Evolutionary conservation across 2,888 invertebrate genomes (phyloP).

Genomic region (Plusia festucae): DNA sequence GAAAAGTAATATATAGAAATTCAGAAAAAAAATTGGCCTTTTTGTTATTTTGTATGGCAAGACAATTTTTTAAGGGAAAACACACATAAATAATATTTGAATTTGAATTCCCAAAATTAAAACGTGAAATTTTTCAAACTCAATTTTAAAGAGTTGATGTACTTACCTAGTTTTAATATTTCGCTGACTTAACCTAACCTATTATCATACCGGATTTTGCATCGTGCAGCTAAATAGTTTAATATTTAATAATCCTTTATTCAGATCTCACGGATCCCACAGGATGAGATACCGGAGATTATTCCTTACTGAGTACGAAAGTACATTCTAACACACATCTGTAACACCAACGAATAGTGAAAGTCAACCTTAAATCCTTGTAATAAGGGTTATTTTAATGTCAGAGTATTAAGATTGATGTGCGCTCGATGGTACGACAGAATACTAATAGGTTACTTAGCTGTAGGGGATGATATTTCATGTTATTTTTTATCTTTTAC

Average conservation of each 20-base stretch:
- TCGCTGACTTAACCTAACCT: background rate
- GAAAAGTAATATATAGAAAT: no score
- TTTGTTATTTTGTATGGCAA: no score
- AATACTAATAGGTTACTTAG: slow-evolving; percentile 7
- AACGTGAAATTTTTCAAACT: no score
- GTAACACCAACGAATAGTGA: background rate
- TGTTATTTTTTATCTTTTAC: background rate
- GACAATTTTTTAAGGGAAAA: no score
- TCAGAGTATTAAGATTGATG: background rate
- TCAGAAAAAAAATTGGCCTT: no score
- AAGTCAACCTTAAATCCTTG: background rate
- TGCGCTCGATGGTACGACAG: background rate
- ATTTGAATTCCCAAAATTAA: no score
- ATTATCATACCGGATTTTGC: background rate
- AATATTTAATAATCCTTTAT: slow-evolving; percentile 5
- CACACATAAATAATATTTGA: no score
- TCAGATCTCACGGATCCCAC: background rate
- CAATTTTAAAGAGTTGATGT: no score
- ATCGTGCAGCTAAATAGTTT: slow-evolving; percentile 2
- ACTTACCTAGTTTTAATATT: no score
- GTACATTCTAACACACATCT: background rate
- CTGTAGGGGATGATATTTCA: background rate
- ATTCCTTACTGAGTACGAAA: background rate
- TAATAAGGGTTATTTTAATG: background rate
- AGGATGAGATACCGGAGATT: slow-evolving; percentile 7